phyloP scores from a whole-genome alignment of 23 tunicate species.

The Ascidia mentula region DNA sequence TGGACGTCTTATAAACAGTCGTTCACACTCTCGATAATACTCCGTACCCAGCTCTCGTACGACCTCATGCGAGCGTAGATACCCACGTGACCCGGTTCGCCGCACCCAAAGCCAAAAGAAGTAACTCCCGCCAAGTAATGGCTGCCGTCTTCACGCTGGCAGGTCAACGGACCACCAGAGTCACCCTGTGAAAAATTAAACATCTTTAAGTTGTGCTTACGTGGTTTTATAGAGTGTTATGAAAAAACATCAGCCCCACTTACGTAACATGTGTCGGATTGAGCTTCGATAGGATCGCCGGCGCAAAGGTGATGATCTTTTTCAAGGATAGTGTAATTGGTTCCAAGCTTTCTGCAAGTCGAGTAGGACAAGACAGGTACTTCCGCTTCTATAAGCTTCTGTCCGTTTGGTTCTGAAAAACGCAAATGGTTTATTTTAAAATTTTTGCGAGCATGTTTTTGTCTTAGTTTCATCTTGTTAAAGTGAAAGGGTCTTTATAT shows the following conservation, averaged over 20 bases:
- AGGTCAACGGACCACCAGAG: conserved; percentile 25
- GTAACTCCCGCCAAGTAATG: conserved; percentile 19
- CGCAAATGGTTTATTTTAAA: too few species aligned
- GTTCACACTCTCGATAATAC: not conserved
- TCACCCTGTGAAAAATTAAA: conserved; percentile 28
- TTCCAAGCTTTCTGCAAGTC: conserved; percentile 5
- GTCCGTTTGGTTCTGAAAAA: not conserved
- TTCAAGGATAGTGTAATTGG: conserved; percentile 4
- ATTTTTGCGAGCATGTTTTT: too few species aligned
- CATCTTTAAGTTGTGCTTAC: too few species aligned
- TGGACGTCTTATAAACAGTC: not conserved
- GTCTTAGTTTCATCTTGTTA: too few species aligned
- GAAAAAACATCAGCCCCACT: not conserved
- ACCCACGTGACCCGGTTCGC: conserved; percentile 23
- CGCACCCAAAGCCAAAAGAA: conserved; percentile 2
- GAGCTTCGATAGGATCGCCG: conserved; percentile 32
- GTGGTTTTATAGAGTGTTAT: too few species aligned
- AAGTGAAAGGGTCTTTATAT: too few species aligned
- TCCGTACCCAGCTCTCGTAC: conserved; percentile 14
- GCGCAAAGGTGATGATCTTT: conserved; percentile 21
- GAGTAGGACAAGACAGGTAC: not conserved
- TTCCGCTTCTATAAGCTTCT: not conserved
- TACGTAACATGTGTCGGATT: conserved; percentile 27
- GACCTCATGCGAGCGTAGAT: conserved; percentile 30
- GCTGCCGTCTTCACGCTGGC: not conserved